Evolutionary conservation across 2,113 vertebrate genomes (phyloP), one percentile per base, ranked within the genome.

Genomic region (Ramphastos sulfuratus): DNA sequence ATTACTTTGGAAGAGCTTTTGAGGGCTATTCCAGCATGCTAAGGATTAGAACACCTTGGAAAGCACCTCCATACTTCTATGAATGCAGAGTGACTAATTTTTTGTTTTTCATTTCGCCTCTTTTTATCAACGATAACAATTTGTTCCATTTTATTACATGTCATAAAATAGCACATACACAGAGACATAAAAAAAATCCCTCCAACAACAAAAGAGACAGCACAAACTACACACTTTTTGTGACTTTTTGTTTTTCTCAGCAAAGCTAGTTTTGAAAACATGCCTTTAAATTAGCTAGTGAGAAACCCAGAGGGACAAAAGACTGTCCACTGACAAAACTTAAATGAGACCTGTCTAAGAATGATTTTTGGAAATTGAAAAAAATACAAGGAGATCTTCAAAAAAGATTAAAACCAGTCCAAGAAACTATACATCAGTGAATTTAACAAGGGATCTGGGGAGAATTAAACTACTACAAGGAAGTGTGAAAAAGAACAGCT

Each of bases 401-500:
- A 31, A 87, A 89, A 71, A 67, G 48, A 46, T 44, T 91, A 71
- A 83, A 61, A 63, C n/a, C 17, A 15, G n/a, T 55, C 70, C 39
- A 79, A 82, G 76, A 84, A 93, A 42, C 23, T 50, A 7, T 83
- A 63, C 46, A 84, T 75, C 61, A 82, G 20, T 91, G 79, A 81
- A 42, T 82, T 94, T 94, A 96, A 82, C 39, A 87, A 63, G 35
- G 15, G 7, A 87, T 88, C 73, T 66, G 55, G 37, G 59, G 21
- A 78, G 92, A 94, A 94, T 66, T 64, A 66, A 92, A 78, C 80
- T 90, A 90, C 69, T 19, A 46, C 65, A 93, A 91, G 58, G 58
- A 95, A 91, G 30, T 88, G 87, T 84, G 70, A 96, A 95, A 91
- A 95, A 91, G 54, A 96, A 86, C 91, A 96, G 89, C 89, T 94